Evolutionary conservation across 2,888 invertebrate genomes (phyloP).

Genomic region (Argyresthia albistria): DNA sequence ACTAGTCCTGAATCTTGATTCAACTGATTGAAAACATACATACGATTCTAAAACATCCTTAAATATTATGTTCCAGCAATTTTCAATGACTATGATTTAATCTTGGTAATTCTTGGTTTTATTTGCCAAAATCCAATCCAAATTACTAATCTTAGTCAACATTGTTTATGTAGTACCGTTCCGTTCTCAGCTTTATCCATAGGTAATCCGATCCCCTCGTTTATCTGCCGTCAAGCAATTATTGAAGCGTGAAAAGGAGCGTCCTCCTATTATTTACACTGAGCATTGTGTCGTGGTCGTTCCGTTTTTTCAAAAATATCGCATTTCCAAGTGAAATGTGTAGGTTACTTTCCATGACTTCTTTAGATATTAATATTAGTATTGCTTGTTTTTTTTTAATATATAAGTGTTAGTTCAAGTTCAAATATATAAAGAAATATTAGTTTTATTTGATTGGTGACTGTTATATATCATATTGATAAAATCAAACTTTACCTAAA

Average conservation of each 20-base stretch:
- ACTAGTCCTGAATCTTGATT: background rate
- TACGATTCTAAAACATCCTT: too few species aligned
- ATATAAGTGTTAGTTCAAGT: too few species aligned
- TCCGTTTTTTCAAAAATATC: conserved; percentile 62
- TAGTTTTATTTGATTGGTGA: too few species aligned
- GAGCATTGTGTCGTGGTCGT: conserved; percentile 68
- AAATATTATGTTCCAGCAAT: too few species aligned
- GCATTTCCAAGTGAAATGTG: conserved; percentile 37
- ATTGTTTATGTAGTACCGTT: background rate
- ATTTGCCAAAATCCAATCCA: background rate
- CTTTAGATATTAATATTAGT: background rate
- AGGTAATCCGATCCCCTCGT: conserved; percentile 60
- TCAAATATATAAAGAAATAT: too few species aligned
- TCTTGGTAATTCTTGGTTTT: too few species aligned
- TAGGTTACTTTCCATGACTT: too few species aligned
- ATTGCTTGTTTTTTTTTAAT: too few species aligned
- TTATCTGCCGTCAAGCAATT: conserved; percentile 72
- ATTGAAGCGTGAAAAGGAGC: conserved; percentile 73
- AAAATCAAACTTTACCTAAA: too few species aligned
- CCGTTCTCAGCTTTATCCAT: conserved; percentile 11
- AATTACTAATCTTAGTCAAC: background rate
- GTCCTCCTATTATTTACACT: conserved; percentile 69
- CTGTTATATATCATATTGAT: background rate
- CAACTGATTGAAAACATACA: background rate
- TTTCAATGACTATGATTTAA: too few species aligned